phyloP scores from a whole-genome alignment of 2,888 invertebrate genomes.

The Stenodema calcarata region DNA sequence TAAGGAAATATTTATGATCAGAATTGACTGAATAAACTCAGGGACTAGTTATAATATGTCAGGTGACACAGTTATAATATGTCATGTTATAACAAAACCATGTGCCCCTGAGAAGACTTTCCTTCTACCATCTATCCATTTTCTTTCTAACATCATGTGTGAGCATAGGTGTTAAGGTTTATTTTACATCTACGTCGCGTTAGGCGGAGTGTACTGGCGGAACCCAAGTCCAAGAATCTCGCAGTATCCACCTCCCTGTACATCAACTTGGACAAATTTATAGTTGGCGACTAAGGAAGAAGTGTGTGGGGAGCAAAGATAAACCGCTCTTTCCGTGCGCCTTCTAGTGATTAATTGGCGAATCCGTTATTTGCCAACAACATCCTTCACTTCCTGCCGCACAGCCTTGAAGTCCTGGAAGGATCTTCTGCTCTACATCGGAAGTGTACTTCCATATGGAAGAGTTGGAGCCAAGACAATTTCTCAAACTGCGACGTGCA shows the following conservation, averaged over 20 bases:
- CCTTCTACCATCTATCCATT: too few species aligned
- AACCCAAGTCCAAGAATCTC: background rate
- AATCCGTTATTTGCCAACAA: slow-evolving; percentile 2
- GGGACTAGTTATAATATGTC: too few species aligned
- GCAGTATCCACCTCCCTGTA: background rate
- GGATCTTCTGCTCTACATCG: background rate
- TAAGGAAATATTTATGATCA: too few species aligned
- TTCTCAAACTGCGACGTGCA: background rate
- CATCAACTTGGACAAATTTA: slow-evolving; percentile 22
- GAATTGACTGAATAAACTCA: too few species aligned
- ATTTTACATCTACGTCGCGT: too few species aligned
- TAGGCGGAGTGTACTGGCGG: too few species aligned
- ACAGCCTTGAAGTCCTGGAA: background rate
- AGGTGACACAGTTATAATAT: too few species aligned
- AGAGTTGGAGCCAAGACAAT: too few species aligned
- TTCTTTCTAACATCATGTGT: too few species aligned
- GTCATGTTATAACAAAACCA: too few species aligned
- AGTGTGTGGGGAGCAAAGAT: background rate
- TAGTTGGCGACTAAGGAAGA: background rate
- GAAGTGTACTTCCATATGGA: background rate
- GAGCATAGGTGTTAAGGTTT: too few species aligned
- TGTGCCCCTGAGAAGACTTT: too few species aligned
- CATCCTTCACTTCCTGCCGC: background rate
- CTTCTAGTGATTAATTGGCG: background rate
- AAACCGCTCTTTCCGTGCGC: background rate